Conservation (phyloP, 2,888 invertebrate species). For the Limnephilus marmoratus region DNA sequence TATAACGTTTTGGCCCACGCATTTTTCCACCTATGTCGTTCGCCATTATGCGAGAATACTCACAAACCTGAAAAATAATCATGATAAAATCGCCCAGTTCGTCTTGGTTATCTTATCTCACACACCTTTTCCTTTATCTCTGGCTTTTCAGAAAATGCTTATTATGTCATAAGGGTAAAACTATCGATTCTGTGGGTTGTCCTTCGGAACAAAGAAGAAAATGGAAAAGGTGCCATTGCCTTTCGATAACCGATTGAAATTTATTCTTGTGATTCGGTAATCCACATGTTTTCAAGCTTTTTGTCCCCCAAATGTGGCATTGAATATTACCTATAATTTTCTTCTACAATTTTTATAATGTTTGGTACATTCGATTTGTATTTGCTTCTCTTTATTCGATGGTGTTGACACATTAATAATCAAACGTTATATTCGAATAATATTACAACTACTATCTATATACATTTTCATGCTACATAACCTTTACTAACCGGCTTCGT, state of each 20-base stretch:
- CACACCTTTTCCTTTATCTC: neutral
- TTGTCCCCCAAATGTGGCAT: neutral
- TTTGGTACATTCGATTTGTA: no score
- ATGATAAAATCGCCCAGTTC: neutral
- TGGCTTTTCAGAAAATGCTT: neutral
- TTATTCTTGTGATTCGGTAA: neutral
- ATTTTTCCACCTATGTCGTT: neutral
- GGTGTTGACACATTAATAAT: no score
- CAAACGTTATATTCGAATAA: no score
- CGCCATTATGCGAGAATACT: neutral
- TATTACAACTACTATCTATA: no score
- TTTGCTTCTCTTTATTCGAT: no score
- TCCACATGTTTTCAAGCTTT: neutral
- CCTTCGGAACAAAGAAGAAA: slow-evolving; percentile 10
- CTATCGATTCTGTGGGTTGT: slow-evolving; percentile 14
- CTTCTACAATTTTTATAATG: neutral
- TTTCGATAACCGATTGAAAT: slow-evolving; percentile 20
- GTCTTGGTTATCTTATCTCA: neutral
- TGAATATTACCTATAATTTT: neutral
- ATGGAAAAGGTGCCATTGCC: neutral
- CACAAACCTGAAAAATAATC: neutral
- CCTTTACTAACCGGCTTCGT: no score
- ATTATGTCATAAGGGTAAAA: slow-evolving; percentile 17
- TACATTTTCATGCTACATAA: no score
- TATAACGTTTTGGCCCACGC: neutral